Evolutionary conservation across 2,888 invertebrate species (phyloP).

Genomic region (Mongoloraphidia duomilia): DNA sequence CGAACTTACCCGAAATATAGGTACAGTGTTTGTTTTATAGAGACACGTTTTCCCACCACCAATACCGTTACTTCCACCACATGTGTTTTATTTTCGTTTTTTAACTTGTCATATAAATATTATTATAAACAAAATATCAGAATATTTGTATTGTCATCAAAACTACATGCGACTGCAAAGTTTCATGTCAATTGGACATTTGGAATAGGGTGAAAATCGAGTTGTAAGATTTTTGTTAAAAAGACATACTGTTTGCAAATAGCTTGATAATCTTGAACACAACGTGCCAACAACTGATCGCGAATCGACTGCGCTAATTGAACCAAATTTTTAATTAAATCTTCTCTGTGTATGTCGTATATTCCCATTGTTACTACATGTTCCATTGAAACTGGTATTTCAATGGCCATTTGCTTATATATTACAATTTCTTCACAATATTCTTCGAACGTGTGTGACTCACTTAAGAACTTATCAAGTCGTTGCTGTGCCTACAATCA

Average conservation of each 20-base stretch:
- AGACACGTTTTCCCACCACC: too few relatives aligned
- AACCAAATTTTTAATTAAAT: conserved; percentile 58
- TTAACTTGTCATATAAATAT: neutral
- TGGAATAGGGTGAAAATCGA: too few relatives aligned
- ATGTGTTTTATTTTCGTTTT: neutral
- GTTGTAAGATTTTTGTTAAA: too few relatives aligned
- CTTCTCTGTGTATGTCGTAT: conserved; percentile 71
- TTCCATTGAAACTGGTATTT: conserved; percentile 42
- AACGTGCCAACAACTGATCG: conserved; percentile 52
- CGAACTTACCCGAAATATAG: too few relatives aligned
- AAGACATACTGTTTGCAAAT: conserved; percentile 54
- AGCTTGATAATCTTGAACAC: conserved; percentile 67
- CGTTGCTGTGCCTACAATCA: conserved; percentile 38
- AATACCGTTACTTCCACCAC: neutral
- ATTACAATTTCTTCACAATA: conserved; percentile 44
- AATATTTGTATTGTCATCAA: too few relatives aligned
- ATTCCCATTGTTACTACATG: conserved; percentile 64
- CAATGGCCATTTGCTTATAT: conserved; percentile 45
- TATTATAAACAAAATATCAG: too few relatives aligned
- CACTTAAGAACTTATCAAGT: conserved; percentile 52
- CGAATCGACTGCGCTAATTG: conserved; percentile 52
- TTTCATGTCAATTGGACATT: too few relatives aligned
- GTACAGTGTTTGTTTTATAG: too few relatives aligned
- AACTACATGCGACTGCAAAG: too few relatives aligned
- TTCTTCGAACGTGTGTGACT: conserved; percentile 48